phyloP scores from a whole-genome alignment of 2,797 vertebrate genomes.

The Syndactyla subalaris region DNA sequence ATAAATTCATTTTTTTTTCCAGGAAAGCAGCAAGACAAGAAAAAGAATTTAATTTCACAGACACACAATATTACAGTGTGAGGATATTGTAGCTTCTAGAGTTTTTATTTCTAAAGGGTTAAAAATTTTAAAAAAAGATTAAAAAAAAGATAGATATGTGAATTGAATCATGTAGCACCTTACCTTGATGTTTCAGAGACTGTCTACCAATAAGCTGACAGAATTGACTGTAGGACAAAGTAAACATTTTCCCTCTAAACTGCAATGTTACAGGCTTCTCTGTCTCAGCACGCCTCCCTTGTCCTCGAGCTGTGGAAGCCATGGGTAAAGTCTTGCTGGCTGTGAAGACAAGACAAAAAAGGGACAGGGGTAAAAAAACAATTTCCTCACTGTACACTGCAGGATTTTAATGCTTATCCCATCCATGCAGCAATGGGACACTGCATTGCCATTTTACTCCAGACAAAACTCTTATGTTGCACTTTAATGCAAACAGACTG shows the following conservation, averaged over 20 bases:
- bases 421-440: not conserved
- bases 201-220: slow-evolving; percentile 87
- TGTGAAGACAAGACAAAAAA: slow-evolving; percentile 35
- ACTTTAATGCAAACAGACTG: not conserved
- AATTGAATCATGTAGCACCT: not conserved
- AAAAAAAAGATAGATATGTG: not conserved
- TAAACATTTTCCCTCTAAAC: slow-evolving; percentile 93
- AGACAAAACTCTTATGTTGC: not conserved
- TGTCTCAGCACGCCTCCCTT: slow-evolving; percentile 82
- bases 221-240: slow-evolving; percentile 89
- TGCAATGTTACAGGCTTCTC: slow-evolving; percentile 90
- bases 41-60: not conserved
- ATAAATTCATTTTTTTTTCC: slow-evolving; percentile 22
- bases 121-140: not conserved
- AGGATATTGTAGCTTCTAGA: not conserved
- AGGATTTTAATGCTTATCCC: not conserved
- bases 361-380: not conserved
- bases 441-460: not conserved
- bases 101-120: not conserved
- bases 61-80: not conserved
- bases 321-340: slow-evolving; percentile 86
- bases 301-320: slow-evolving; percentile 82
- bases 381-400: not conserved
- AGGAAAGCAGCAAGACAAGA: slow-evolving; percentile 35
- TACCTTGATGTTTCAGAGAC: slow-evolving; percentile 90